Conservation (phyloP, 35 echinoderm and acorn worm genomes). For the Ophioderma brevispina region DNA sequence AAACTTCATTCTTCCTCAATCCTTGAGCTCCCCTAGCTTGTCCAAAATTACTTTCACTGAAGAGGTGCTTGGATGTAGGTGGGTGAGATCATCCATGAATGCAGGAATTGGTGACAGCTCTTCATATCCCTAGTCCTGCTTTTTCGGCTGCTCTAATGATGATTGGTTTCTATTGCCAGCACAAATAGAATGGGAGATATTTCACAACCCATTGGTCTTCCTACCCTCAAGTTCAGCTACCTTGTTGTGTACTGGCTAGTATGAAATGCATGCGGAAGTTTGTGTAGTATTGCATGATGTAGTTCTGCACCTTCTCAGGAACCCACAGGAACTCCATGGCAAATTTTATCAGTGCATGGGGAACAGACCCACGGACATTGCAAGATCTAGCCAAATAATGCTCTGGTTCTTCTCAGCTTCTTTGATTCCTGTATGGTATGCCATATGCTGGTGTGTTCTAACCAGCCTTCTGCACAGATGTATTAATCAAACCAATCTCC, state of each 20-base stretch:
- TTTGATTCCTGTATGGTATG: background rate
- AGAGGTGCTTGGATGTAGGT: background rate
- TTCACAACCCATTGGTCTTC: slow-evolving; percentile 24
- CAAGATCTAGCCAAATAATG: background rate
- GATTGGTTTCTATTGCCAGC: slow-evolving; percentile 14
- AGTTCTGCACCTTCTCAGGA: slow-evolving; percentile 4
- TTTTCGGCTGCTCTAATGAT: background rate
- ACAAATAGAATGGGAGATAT: slow-evolving; percentile 38
- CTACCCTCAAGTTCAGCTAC: background rate
- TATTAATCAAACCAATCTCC: background rate
- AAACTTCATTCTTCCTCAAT: slow-evolving; percentile 29
- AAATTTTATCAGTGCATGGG: slow-evolving; percentile 30
- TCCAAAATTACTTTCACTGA: background rate
- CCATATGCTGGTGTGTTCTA: background rate
- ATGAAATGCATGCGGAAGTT: background rate
- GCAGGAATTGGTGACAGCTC: slow-evolving; percentile 17
- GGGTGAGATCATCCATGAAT: slow-evolving; percentile 35
- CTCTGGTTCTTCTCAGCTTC: background rate
- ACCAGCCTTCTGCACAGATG: background rate
- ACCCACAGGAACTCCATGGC: slow-evolving; percentile 39
- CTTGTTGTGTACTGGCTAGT: background rate
- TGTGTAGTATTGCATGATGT: slow-evolving; percentile 22
- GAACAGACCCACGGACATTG: slow-evolving; percentile 22
- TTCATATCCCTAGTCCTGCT: background rate
- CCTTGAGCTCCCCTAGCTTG: background rate